phyloP scores from a whole-genome alignment of 1,140 invertebrate species.

The Pseudobourletiella spinata region DNA sequence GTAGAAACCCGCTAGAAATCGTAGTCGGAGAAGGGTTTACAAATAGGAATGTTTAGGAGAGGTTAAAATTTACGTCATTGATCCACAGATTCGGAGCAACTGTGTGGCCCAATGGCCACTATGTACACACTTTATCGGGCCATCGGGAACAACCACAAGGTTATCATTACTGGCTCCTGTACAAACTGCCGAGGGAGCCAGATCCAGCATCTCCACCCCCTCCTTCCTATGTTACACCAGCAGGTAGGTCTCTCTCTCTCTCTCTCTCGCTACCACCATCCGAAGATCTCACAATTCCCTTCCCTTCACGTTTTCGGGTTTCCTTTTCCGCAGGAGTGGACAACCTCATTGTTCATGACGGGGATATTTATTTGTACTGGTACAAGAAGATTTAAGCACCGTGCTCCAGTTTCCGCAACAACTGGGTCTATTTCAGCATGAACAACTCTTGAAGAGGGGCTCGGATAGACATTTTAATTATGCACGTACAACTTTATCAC shows the following conservation, averaged over 20 bases:
- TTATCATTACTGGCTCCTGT: constrained; percentile 79
- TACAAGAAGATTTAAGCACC: no score
- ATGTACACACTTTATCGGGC: constrained; percentile 73
- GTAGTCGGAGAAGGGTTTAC: no score
- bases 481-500: no score
- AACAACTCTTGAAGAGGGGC: no score
- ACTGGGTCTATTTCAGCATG: no score
- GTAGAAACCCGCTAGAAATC: no score
- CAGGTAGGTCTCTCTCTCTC: constrained; percentile 63
- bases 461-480: no score
- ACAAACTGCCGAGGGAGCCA: constrained; percentile 62
- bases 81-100: constrained; percentile 61
- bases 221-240: constrained; percentile 71
- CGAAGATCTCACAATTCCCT: background rate
- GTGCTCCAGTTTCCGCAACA: no score
- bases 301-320: no score
- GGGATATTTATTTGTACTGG: constrained; percentile 79
- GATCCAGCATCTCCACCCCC: constrained; percentile 65
- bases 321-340: constrained; percentile 59
- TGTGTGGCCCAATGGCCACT: constrained; percentile 81
- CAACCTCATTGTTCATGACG: constrained; percentile 68
- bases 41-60: no score
- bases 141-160: constrained; percentile 75
- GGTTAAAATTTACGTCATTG: no score
- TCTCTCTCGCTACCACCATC: background rate